Evolutionary conservation across 2,888 invertebrate genomes (phyloP), one percentile per base, ranked within the genome.

Genomic region (Tenthredo distinguenda): DNA sequence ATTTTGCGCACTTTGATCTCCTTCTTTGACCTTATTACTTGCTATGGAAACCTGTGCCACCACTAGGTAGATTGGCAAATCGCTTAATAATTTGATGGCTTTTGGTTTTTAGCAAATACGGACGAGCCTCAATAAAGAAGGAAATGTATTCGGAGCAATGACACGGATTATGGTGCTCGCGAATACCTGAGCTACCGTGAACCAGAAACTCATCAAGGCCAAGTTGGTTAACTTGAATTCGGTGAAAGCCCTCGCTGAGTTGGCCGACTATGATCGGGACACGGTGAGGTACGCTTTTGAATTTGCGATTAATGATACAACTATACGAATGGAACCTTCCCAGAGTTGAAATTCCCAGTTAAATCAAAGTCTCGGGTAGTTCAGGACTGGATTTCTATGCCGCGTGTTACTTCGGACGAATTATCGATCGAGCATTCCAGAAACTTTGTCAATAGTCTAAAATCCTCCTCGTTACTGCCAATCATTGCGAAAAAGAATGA

Each of bases 181-280:
- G 18, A 74, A 21, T 74, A 21, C 21, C n/a, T 43, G 43, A 40
- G 21, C 74, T 15, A 74, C 21, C 12, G 43, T 74, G 74, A 74
- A 7, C 43, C 40, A 74, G 74, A 74, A 74, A 21, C 21, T 12
- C 43, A 74, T 43, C 74, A 40, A 74, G 21, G 40, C 74, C 74
- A 31, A 74, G 43, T 43, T 43, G 43, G 26, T 40, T 26, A 43
- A 74, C 74, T 74, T 43, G 43, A 40, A 43, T 43, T 74, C 4
- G 74, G 74, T 74, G 74, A 40, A 74, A 74, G 40, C 74, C 40
- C 74, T 43, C 4, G 43, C 43, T 12, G 12, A 43, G 40, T 43
- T 43, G 43, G 26, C 43, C 21, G 74, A 21, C 43, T 12, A 26
- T 74, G 43, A 74, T 26, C 71, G 4, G 7, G 9, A 31, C 18